Base-by-base conservation (phyloP, 2,888 invertebrate genomes). In the Dione vanillae region DNA sequence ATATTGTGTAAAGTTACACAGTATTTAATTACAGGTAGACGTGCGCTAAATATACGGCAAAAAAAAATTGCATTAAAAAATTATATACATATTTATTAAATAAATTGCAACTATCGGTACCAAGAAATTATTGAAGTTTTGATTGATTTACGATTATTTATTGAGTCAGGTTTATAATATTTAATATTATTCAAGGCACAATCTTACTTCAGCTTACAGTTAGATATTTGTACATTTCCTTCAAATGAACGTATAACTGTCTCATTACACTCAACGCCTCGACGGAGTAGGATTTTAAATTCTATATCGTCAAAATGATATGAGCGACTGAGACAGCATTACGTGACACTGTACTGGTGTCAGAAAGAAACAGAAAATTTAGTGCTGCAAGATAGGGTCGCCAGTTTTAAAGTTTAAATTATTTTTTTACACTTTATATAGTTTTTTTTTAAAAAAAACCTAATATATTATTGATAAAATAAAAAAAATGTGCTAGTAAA, bases 281-380 rank as follows among this genome's bases (percentile, higher is more conserved):
- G 41, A 65, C 65, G 66, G 8, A 43, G 66, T 59, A 51, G 54
- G 47, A 65, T 66, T 66, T 65, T 59, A 65, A 52, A 66, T 65
- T 61, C 51, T 40, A 66, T 43, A 56, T 51, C 61, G 51, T 64
- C 51, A n/a, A 51, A 64, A 64, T 14, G 40, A 61, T 66, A 70
- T 43, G 65, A 58, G 67, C 40, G 67, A 72, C 47, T 20, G 69
- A 67, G 65, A 66, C 12, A 61, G 56, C 27, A 51, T 69, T 43
- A 41, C 12, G 35, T 47, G 80, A 80, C 78, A 45, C 61, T 76
- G 74, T 78, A 45, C 61, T 76, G 74, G 68, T 35, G 81, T 70
- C 69, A 68, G 80, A 84, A 76, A 20, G 79, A 75, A 80, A 83
- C 51, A 40, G 76, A 47, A 27, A 54, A 43, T 54, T 43, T 19